phyloP scores from a whole-genome alignment of 1,140 invertebrate genomes.

The Achatina immaculata region DNA sequence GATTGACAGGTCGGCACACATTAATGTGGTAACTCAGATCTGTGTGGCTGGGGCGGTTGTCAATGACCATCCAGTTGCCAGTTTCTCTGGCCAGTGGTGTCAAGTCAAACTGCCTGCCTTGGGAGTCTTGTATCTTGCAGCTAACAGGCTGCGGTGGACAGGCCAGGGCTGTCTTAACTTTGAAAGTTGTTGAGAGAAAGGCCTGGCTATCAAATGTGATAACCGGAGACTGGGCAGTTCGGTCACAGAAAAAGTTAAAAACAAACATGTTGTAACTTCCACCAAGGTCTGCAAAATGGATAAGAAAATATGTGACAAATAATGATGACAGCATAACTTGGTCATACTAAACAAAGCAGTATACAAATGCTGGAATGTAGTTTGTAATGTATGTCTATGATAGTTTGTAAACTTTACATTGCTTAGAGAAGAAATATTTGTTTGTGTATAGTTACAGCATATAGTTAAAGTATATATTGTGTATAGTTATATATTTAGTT shows the following conservation, averaged over 20 bases:
- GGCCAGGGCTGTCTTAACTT: slow-evolving; percentile 58
- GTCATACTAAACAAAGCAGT: no score
- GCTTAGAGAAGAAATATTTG: no score
- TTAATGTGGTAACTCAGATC: slow-evolving; percentile 61
- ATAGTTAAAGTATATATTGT: no score
- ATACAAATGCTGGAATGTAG: no score
- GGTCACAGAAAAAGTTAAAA: slow-evolving; percentile 34
- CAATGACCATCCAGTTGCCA: slow-evolving; percentile 52
- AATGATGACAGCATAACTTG: no score
- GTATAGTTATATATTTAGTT: no score
- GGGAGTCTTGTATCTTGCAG: slow-evolving; percentile 58
- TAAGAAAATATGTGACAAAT: no score
- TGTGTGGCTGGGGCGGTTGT: slow-evolving; percentile 43
- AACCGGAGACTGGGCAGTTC: slow-evolving; percentile 18
- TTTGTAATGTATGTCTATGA: no score
- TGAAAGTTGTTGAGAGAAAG: slow-evolving; percentile 46
- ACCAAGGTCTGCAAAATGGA: neutral
- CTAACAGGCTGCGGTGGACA: slow-evolving; percentile 57
- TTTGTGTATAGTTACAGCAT: no score
- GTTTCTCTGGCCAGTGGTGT: slow-evolving; percentile 47
- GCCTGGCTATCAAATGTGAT: slow-evolving; percentile 37
- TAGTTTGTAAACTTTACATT: no score
- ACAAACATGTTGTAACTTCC: neutral
- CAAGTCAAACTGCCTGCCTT: slow-evolving; percentile 61
- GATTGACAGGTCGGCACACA: slow-evolving; percentile 62